Evolutionary conservation across 2,888 invertebrate species (phyloP), one percentile per base, ranked within the genome.

Genomic region (Acronicta aceris): DNA sequence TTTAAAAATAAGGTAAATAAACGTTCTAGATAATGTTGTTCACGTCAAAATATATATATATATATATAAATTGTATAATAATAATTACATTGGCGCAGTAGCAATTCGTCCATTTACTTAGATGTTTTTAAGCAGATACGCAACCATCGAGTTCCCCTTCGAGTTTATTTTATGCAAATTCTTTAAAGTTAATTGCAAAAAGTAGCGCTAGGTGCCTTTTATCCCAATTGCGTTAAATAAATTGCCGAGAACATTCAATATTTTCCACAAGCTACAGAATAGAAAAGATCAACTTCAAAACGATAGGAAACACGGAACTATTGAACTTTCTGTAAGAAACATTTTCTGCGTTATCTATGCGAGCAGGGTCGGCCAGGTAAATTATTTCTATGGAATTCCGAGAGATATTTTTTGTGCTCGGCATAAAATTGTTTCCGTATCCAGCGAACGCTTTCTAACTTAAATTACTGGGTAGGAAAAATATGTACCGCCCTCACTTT

Each of bases 221-320:
- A 21, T 6, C 21, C 15, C 10, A 42, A 43, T 17, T 12, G 17
- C 10, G 41, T 42, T 16, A 1, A 15, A 15, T 0, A 41, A 8
- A 41, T 15, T 16, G 43, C 33, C 21, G 50, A 55, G 71, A 57
- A 64, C 66, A 78, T 76, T 74, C 67, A 75, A 67, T 73, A 69
- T 71, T 49, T 62, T 47, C 57, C 43, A 48, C 57, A 58, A 54
- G 65, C 53, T 64, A 64, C 71, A 66, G 75, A 76, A 70, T 45
- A 45, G 40, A 50, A 59, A 41, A 75, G 81, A 82, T 84, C 81
- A 80, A 81, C 78, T 79, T 81, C 71, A 74, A 75, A 72, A 51
- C 62, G 78, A 77, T 75, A 79, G 71, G 74, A 69, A 79, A 76
- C 36, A 13, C 6, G 38, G 36, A 82, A 84, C 21, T 21, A 7